Percentiles rank a stretch among this genome's conserved stretches.
phyloP scores from a whole-genome alignment of 2,113 vertebrate species.

The Ornithorhynchus anatinus region DNA sequence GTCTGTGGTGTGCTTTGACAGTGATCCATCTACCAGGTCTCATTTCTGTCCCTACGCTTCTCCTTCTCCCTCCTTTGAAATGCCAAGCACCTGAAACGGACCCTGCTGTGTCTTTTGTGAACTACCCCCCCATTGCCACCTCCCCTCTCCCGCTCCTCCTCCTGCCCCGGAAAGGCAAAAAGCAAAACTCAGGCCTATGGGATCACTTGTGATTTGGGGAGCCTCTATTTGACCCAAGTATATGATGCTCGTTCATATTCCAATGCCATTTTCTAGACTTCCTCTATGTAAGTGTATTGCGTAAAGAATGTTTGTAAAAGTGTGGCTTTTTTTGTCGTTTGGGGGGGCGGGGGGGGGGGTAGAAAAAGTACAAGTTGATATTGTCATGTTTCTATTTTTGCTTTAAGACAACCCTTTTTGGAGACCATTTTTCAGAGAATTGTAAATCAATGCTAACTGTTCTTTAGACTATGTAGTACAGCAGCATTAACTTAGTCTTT shows the following conservation, averaged over 20 bases:
- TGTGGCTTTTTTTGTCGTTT: background rate
- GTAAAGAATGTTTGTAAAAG: background rate
- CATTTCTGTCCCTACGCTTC: background rate
- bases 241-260: background rate
- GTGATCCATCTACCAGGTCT: background rate
- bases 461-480: background rate
- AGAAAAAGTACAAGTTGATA: background rate
- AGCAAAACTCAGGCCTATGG: rapidly evolving
- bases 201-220: rapidly evolving
- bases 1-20: no score
- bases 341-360: background rate
- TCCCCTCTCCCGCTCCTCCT: background rate
- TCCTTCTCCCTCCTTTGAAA: background rate
- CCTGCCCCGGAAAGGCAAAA: background rate
- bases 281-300: background rate
- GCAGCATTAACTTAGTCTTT: background rate
- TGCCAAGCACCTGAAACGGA: background rate
- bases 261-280: background rate
- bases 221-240: background rate
- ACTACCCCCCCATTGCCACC: rapidly evolving
- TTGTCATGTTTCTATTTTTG: background rate
- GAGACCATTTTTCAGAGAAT: background rate
- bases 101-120: no score
- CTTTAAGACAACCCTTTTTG: background rate
- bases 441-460: background rate